phyloP scores from a whole-genome alignment of 2,113 vertebrate species.

The Bostrychus sinensis region DNA sequence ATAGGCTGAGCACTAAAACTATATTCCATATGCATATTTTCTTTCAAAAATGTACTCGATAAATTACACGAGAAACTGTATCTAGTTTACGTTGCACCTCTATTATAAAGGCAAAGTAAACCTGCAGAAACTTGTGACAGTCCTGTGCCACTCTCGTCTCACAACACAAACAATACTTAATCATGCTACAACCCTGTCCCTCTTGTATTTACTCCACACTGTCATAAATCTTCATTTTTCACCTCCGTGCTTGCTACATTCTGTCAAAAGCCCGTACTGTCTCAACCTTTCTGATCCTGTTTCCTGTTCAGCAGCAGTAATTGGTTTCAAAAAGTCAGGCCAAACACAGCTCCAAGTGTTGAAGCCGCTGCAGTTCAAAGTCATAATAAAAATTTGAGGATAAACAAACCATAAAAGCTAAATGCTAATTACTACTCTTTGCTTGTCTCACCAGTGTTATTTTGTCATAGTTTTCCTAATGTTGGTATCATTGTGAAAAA shows the following conservation, averaged over 20 bases:
- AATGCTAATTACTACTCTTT: not conserved
- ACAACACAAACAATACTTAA: not conserved
- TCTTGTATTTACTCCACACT: not conserved
- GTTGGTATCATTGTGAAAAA: not conserved
- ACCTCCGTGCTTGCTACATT: conserved; percentile 1
- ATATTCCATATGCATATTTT: no score
- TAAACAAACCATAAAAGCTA: conserved; percentile 5
- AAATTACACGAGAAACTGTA: no score
- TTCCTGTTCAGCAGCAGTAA: conserved; percentile 35
- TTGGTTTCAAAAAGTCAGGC: conserved; percentile 22
- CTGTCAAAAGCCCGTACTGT: conserved; percentile 19
- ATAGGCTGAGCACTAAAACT: no score
- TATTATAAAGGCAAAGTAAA: no score
- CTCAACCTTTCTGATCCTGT: conserved; percentile 22
- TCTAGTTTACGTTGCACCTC: no score
- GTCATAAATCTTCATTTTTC: conserved; percentile 9
- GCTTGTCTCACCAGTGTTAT: not conserved
- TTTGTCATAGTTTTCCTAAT: not conserved
- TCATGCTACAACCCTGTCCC: not conserved
- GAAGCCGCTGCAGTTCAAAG: conserved; percentile 16
- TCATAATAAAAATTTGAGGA: not conserved
- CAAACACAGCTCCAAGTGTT: conserved; percentile 6
- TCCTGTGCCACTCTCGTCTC: no score
- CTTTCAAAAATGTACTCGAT: no score
- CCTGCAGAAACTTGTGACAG: no score